Base-by-base conservation (phyloP, 2,797 vertebrate species). In the Microctenopoma steveboyesi region DNA sequence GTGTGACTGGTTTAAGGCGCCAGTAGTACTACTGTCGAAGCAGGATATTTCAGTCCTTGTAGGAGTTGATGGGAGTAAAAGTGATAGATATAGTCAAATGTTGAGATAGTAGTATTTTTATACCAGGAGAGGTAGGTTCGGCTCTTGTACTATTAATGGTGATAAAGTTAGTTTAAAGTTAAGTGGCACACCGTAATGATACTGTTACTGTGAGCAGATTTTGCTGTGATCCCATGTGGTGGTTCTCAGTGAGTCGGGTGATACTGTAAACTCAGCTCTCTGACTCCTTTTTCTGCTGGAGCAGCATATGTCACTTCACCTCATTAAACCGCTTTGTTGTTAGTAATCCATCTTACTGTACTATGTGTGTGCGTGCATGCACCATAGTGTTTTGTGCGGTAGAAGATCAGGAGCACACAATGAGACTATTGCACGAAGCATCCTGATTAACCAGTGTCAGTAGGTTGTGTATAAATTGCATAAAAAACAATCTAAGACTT, bases 271-370 rank as follows among this genome's bases (percentile, higher is more conserved):
- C 61, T 86, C 81, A 78, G 79, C 84, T 53, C 12, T 82, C 61
- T 61, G 58, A 63, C 46, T 69, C 42, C 22, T 22, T 37, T 84
- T 85, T 83, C 68, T 85, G 85, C 86, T 74, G 56, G 76, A 84
- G 79, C 86, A 85, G 83, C 86, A 85, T 73, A 76, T 79, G 86
- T 86, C 84, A 80, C 78, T 69, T 84, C 85, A 72, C 77, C 85
- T 88, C 85, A 86, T 89, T 88, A 79, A 83, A 76, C 80, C 10
- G 10, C 74, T 75, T 75, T 80, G 77, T 83, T 84, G 81, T 71
- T 69, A 65, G 74, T 70, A 67, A 81, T 85, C 70, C 76, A 78
- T 84, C 81, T 65, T 76, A 58, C 69, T 64, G 60, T 43, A 45
- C 12, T 16, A 54, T 68, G 53, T 73, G 39, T 51, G 66, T 52